Conservation (phyloP, 30 jellyfish, hydroid and myxozoan species). For the Catostylus mosaicus region DNA sequence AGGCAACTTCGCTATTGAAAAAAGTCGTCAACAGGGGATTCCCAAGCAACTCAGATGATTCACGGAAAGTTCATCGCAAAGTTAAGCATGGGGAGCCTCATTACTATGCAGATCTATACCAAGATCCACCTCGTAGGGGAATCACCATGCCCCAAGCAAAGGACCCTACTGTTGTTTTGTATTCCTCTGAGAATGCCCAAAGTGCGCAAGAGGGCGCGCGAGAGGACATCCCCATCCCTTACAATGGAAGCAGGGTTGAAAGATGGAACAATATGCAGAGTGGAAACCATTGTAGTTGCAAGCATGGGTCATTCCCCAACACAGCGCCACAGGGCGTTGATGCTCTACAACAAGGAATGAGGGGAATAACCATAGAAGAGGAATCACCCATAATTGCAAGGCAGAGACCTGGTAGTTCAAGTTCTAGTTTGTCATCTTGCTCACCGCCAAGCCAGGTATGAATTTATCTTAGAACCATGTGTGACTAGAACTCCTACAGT, state of each 20-base stretch:
- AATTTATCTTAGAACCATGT: not conserved
- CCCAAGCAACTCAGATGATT: constrained; percentile 43
- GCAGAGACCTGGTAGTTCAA: constrained; percentile 81
- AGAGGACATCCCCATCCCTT: constrained; percentile 47
- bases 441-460: constrained; percentile 72
- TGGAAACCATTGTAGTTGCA: constrained; percentile 39
- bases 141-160: constrained; percentile 69
- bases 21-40: constrained; percentile 6
- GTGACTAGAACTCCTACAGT: no score
- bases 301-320: constrained; percentile 25
- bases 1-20: constrained; percentile 11
- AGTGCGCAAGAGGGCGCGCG: constrained; percentile 38
- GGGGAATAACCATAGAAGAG: constrained; percentile 27
- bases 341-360: constrained; percentile 41
- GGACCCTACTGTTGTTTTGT: constrained; percentile 62
- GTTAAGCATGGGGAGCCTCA: constrained; percentile 76
- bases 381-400: constrained; percentile 53
- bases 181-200: constrained; percentile 61
- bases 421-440: constrained; percentile 88
- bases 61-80: constrained; percentile 66
- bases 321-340: constrained; percentile 27
- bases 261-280: constrained; percentile 38
- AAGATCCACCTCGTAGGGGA: constrained; percentile 82
- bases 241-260: constrained; percentile 52
- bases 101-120: constrained; percentile 73